Evolutionary conservation across 2,113 vertebrate genomes (phyloP), one percentile per base, ranked within the genome.

Genomic region (Salvator merianae): DNA sequence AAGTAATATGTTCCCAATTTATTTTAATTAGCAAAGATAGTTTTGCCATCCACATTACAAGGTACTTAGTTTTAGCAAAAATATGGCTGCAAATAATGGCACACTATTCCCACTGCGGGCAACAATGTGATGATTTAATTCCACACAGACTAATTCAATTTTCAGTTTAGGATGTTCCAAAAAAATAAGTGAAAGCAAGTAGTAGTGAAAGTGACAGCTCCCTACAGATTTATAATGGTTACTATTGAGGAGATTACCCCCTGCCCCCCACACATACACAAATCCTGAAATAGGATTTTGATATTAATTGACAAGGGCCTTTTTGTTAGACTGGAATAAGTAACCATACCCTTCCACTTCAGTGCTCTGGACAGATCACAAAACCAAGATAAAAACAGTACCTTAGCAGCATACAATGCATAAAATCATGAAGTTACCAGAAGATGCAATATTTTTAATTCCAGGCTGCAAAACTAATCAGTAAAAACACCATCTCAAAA

Each of bases 141-240:
- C 20, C 32, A 69, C 77, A 76, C 26, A 43, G 70, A 13, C 38
- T 53, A 1, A 70, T 47, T 85, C 8, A 16, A 1, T 71, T 55
- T 69, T 88, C 79, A 81, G 5, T 20, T 89, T 87, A 83, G 74
- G 72, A 62, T 13, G 8, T 84, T 86, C 13, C 76, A 14, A 85
- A 79, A 62, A 84, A 84, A 22, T 26, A 32, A 71, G 1, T 68
- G 65, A 86, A 18, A 9, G 36, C 73, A 78, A 88, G 77, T 1
- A 43, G 30, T 10, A 43, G 3, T 40, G 59, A 22, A 38, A 53
- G 7, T 32, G 74, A 77, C 53, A 84, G 10, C 28, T 38, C n/a
- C 40, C 36, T 43, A 76, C 5, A 6, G 83, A 22, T 70, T 87
- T 77, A 68, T 9, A 34, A 28, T 0, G 1, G 87, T 76, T 86